These are phyloP conservation scores for Chloropsis cyanopogon DNA, from an alignment of 2,113 vertebrate species.

Conservation along the genomic window DNA sequence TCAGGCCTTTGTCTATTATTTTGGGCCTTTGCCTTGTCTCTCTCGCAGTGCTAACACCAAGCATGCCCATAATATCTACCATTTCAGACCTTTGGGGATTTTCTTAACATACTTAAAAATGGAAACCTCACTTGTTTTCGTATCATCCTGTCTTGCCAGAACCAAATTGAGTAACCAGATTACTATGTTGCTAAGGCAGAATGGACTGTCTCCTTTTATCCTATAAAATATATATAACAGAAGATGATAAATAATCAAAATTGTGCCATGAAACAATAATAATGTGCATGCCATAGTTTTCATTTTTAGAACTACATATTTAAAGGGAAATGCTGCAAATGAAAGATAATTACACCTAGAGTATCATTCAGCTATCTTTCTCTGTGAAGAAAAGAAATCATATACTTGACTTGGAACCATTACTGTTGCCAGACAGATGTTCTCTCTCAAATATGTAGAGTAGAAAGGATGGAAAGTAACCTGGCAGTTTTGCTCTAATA, in stretches of 20 bases:
- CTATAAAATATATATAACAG: not conserved
- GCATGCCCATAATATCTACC: not conserved
- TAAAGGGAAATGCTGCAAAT: not conserved
- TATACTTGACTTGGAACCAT: not conserved
- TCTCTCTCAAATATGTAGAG: slow-evolving; percentile 13
- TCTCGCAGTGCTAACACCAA: not conserved
- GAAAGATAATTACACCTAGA: not conserved
- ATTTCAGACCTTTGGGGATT: not conserved
- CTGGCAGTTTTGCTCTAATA: not conserved
- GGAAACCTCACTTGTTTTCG: not conserved
- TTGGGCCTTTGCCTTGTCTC: not conserved
- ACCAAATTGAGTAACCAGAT: not conserved
- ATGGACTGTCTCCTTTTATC: not conserved
- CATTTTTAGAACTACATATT: not conserved
- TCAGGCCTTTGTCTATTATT: not conserved
- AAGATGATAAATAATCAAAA: not conserved
- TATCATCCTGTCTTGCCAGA: not conserved
- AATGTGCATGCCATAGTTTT: not conserved
- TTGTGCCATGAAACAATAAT: not conserved
- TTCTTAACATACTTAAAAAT: not conserved
- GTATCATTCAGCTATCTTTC: not conserved
- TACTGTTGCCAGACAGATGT: slow-evolving; percentile 14
- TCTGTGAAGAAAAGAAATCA: not conserved
- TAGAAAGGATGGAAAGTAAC: slow-evolving; percentile 9
- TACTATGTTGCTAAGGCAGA: not conserved